These are phyloP conservation scores for Embiotoca jacksoni DNA, from an alignment of 2,113 vertebrate genomes.

Conservation along the genomic window DNA sequence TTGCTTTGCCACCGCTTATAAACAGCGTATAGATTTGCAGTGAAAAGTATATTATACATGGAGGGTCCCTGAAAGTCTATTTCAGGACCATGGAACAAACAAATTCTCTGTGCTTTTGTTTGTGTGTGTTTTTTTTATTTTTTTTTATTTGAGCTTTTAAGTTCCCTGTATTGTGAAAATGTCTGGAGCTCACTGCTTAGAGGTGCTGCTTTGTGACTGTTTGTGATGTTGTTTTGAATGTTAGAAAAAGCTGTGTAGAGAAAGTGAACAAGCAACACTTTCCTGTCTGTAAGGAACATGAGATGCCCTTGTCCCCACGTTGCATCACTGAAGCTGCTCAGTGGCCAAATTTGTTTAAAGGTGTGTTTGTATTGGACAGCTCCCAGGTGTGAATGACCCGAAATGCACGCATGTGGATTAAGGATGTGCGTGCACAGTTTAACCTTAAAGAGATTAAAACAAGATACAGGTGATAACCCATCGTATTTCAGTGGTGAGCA, in stretches of 20 bases:
- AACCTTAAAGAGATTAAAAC: constrained; percentile 23
- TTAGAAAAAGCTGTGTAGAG: no score
- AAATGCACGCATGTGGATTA: constrained; percentile 23
- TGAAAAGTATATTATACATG: constrained; percentile 1
- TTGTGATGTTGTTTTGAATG: no score
- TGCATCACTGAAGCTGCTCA: constrained; percentile 3
- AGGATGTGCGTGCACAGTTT: constrained; percentile 3
- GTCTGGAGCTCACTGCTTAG: neutral
- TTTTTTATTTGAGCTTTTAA: neutral
- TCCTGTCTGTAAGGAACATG: neutral
- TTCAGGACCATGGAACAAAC: neutral
- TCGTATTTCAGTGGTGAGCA: neutral
- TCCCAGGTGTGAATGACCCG: constrained; percentile 29
- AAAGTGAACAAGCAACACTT: no score
- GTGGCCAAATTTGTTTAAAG: neutral
- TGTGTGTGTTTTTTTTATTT: no score
- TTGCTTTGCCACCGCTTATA: neutral
- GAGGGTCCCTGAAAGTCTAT: neutral
- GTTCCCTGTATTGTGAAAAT: constrained; percentile 7
- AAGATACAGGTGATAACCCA: neutral
- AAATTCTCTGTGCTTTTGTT: neutral
- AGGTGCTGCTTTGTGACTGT: constrained; percentile 3
- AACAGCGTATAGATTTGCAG: constrained; percentile 10
- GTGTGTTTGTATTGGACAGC: constrained; percentile 7
- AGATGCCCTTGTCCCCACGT: constrained; percentile 9